Conservation (phyloP, 2,888 invertebrate genomes). For the Drosophila trichaetosa region DNA sequence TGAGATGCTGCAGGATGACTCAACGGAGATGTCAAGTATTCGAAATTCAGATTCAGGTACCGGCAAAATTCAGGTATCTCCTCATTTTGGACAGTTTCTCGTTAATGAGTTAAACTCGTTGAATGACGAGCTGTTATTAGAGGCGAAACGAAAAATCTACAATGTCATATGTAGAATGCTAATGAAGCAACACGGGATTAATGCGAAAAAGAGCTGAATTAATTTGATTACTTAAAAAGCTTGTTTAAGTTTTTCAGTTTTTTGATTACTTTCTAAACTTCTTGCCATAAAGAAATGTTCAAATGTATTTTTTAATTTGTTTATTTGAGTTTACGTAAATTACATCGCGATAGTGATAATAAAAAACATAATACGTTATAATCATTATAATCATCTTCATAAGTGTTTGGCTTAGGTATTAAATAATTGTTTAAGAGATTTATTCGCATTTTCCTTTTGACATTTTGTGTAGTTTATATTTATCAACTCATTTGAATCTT, state of each 20-base stretch:
- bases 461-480: slow-evolving; percentile 33
- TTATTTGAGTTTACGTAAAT: slow-evolving; percentile 80
- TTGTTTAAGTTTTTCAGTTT: not conserved
- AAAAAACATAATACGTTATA: slow-evolving; percentile 82
- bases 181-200: slow-evolving; percentile 40
- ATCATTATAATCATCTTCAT: slow-evolving; percentile 71
- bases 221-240: not conserved
- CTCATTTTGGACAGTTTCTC: slow-evolving; percentile 54
- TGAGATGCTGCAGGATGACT: not conserved
- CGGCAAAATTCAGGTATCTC: slow-evolving; percentile 10
- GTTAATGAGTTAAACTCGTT: slow-evolving; percentile 49
- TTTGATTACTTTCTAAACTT: not conserved
- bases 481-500: slow-evolving; percentile 18
- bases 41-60: not conserved
- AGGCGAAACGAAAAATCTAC: slow-evolving; percentile 54
- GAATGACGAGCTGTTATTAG: slow-evolving; percentile 44
- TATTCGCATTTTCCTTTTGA: slow-evolving; percentile 58
- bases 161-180: slow-evolving; percentile 53
- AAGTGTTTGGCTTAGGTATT: slow-evolving; percentile 70
- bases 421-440: slow-evolving; percentile 76
- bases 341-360: slow-evolving; percentile 80
- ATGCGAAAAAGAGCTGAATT: slow-evolving; percentile 3
- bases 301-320: not conserved
- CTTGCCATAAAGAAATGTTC: not conserved
- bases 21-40: not conserved